Conservation (phyloP, 2,113 vertebrate genomes). For the Mugil cephalus region DNA sequence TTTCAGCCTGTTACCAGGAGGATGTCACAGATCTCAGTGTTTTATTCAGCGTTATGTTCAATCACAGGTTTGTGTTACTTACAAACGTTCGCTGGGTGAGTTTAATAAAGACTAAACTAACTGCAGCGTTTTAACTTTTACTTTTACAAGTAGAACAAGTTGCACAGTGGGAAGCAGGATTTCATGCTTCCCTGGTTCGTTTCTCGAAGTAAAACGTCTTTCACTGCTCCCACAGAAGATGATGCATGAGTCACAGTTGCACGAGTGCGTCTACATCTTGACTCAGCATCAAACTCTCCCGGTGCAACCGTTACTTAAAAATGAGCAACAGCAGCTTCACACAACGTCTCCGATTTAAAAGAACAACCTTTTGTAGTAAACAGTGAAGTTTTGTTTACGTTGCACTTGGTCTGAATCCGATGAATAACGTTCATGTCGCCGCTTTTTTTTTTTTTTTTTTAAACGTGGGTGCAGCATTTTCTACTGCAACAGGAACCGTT, state of each 20-base stretch:
- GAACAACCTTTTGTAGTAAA: too few species aligned
- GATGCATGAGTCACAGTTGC: neutral
- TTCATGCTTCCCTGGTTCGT: slow-evolving; percentile 8
- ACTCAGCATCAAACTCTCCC: neutral
- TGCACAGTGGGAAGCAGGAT: neutral
- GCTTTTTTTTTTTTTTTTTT: too few species aligned
- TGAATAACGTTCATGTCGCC: too few species aligned
- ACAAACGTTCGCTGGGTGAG: too few species aligned
- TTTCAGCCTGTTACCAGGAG: slow-evolving; percentile 5
- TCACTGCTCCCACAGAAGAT: slow-evolving; percentile 9
- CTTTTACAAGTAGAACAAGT: neutral
- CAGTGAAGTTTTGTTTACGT: too few species aligned
- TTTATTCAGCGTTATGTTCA: too few species aligned
- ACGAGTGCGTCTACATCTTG: neutral
- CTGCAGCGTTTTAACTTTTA: too few species aligned
- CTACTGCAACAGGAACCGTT: neutral
- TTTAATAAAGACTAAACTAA: too few species aligned
- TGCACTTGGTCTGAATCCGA: too few species aligned
- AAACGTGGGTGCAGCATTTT: neutral
- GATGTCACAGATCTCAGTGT: too few species aligned
- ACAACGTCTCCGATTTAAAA: neutral
- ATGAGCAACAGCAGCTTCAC: neutral
- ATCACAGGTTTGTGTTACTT: too few species aligned
- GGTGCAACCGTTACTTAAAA: neutral
- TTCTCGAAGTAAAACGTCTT: slow-evolving; percentile 7